A percentile compares a stretch with the other conserved stretches of the same genome.
Evolutionary conservation across 1,140 invertebrate genomes (phyloP).

Genomic region (Drusus annulatus): DNA sequence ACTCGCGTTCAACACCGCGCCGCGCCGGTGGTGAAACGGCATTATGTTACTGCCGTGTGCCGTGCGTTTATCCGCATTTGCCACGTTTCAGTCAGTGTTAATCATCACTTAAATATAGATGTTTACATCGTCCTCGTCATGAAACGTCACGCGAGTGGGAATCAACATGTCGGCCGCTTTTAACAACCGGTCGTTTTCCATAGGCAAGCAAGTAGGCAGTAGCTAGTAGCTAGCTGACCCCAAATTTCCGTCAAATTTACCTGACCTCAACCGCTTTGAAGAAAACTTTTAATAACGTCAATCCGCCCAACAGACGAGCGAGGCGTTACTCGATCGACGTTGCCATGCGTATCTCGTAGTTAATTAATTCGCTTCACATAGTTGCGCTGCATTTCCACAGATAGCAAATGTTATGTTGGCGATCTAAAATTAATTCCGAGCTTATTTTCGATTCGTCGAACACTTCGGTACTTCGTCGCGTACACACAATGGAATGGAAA

Average conservation of each 20-base stretch:
- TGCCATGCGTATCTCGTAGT: constrained; percentile 17
- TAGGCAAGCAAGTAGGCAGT: no score
- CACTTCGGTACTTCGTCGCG: not conserved
- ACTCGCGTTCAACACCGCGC: no score
- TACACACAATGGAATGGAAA: constrained; percentile 30
- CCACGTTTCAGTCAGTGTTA: constrained; percentile 9
- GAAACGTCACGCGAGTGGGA: constrained; percentile 22
- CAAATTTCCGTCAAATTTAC: constrained; percentile 28
- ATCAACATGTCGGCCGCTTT: constrained; percentile 8
- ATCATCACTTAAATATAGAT: constrained; percentile 26
- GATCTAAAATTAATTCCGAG: constrained; percentile 42
- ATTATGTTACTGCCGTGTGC: constrained; percentile 7
- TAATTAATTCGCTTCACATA: constrained; percentile 24
- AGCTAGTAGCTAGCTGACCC: constrained; percentile 30
- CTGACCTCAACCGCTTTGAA: constrained; percentile 20
- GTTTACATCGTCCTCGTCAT: constrained; percentile 15
- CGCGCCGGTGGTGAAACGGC: constrained; percentile 8
- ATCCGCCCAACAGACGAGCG: not conserved
- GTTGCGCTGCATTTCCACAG: constrained; percentile 34
- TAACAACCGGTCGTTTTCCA: constrained; percentile 20
- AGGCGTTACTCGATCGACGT: constrained; percentile 11
- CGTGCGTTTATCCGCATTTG: constrained; percentile 1
- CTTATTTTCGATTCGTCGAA: constrained; percentile 29
- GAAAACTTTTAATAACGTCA: not conserved
- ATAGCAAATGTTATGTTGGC: constrained; percentile 24